Conservation (phyloP, 23 tunicate genomes). For the Phallusia fumigata region DNA sequence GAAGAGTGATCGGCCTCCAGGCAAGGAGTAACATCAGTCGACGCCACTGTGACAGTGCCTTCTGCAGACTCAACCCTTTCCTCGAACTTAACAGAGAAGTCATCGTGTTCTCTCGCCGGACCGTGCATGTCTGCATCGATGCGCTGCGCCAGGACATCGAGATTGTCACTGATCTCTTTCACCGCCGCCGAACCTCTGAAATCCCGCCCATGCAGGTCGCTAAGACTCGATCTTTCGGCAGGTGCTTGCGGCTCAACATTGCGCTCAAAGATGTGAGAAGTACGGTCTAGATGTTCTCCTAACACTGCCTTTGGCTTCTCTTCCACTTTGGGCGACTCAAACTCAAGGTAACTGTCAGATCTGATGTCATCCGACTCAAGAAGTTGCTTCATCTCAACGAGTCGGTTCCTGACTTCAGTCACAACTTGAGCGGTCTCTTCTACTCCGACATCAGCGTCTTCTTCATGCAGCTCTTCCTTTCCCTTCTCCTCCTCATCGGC, state of each 20-base stretch:
- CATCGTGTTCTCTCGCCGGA: slow-evolving; percentile 9
- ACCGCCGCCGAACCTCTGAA: background rate
- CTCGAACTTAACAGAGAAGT: slow-evolving; percentile 42
- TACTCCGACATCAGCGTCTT: slow-evolving; percentile 20
- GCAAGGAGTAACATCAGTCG: background rate
- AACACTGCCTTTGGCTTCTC: background rate
- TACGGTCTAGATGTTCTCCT: slow-evolving; percentile 7
- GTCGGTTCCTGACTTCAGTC: slow-evolving; percentile 36
- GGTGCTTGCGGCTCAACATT: slow-evolving; percentile 17
- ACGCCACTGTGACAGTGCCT: slow-evolving; percentile 5
- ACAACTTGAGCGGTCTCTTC: slow-evolving; percentile 75
- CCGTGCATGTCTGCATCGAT: slow-evolving; percentile 21
- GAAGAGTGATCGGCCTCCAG: background rate
- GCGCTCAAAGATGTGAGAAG: slow-evolving; percentile 36
- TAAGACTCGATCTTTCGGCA: slow-evolving; percentile 1
- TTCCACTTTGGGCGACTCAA: background rate
- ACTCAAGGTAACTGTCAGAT: slow-evolving; percentile 5
- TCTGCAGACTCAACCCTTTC: slow-evolving; percentile 32
- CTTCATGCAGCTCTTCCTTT: background rate
- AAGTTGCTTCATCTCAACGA: slow-evolving; percentile 51
- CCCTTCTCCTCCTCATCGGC: background rate
- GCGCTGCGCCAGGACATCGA: slow-evolving; percentile 12
- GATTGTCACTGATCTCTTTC: slow-evolving; percentile 8
- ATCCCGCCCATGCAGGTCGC: slow-evolving; percentile 20
- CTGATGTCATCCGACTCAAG: slow-evolving; percentile 31